Evolutionary conservation across 2,113 vertebrate genomes (phyloP), one percentile per base, ranked within the genome.

Genomic region (Kryptolebias marmoratus): DNA sequence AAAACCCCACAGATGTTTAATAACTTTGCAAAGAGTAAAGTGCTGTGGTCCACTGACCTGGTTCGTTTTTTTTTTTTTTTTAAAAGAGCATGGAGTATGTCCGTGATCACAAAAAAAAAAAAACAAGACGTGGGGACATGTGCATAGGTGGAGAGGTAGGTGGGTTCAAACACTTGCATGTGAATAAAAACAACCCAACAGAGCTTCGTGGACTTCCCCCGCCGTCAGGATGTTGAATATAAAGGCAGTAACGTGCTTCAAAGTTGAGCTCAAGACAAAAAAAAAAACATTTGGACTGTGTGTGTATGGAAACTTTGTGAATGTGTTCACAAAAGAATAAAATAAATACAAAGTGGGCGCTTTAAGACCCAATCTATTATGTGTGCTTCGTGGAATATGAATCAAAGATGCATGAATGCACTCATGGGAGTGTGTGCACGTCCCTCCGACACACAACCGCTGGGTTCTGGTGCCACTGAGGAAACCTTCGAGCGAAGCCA

Each of bases 121-220:
- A 64, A 60, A 64, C 69, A 76, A 68, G 71, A 53, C 58, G 56
- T 52, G 75, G 60, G 88, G 80, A 84, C 84, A 78, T 81, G 88
- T 91, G 91, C 90, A 88, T 69, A 81, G 75, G 84, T 88, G 90
- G 84, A 91, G 91, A 92, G 90, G 90, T 93, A 91, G 90, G 90
- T 91, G 87, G 87, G 75, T 89, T 91, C 85, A 91, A 90, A 90
- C 80, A 82, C 77, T 87, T 83, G 83, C 64, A 83, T 63, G 81
- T 87, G 85, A 77, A 82, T 68, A 82, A 89, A 67, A 85, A 82
- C 54, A 81, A 86, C 64, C 77, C 80, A 81, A 70, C 75, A 82
- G 76, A 85, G 78, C 59, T 76, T 74, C 50, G 67, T 18, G 70
- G 78, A 82, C 79, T 63, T 73, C 78, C 70, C 68, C 67, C 2